Evolutionary conservation across 2,113 vertebrate genomes (phyloP), one percentile per base, ranked within the genome.

Genomic region (Otocyon megalotis): DNA sequence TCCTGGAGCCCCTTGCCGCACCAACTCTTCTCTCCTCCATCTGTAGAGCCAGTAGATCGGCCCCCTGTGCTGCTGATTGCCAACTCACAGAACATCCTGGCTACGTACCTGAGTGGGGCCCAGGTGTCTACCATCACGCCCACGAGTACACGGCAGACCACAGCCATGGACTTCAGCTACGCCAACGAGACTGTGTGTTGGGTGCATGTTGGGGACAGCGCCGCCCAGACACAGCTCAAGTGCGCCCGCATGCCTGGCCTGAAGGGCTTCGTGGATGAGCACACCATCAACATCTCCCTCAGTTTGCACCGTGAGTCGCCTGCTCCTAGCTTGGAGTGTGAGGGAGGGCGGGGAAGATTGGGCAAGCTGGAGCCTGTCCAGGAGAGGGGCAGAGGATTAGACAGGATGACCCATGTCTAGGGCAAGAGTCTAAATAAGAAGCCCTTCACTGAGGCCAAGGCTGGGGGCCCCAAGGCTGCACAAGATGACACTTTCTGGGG

Each of bases 101-200:
- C 99, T 97, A 99, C 99, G 0, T 99, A 99, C 88, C 98, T 99
- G 97, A 99, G 98, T 0, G 99, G 99, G 9, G 98, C 98, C 48
- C 98, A 99, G 0, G 99, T 99, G 94, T 99, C 99, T 92, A 99
- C 98, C 97, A 99, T 99, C 96, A 99, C 99, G 19, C 99, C 99
- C 93, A 99, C 99, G 54, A 98, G 99, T 9, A 99, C 99, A 43
- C 99, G 99, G 98, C 99, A 99, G 98, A 99, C 99, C 71, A 99
- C 99, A 1, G 99, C 99, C 85, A 99, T 99, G 99, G 99, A 99
- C 98, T 99, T 99, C 98, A 99, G 99, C 98, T 99, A 99, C 0
- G 96, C 99, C 0, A 99, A 99, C 4, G 99, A 99, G 98, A 99
- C 99, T 0, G 99, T 99, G 48, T 99, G 99, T 98, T 99, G 99